Evolutionary conservation across 1,140 invertebrate species (phyloP), one percentile per base, ranked within the genome.

Genomic region (Elysia chlorotica): DNA sequence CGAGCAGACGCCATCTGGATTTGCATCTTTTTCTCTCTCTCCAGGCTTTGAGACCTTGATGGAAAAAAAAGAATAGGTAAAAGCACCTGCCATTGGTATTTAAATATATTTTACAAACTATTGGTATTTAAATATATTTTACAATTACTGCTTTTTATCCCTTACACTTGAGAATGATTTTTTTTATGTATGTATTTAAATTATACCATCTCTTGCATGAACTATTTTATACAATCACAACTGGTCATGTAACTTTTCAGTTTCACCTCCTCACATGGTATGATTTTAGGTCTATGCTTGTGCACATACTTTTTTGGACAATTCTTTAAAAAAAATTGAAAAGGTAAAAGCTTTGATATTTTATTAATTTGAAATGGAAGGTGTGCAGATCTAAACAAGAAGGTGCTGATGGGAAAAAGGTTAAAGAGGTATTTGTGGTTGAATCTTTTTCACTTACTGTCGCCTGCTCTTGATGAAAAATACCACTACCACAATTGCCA

Each of bases 1-100:
- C 76, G 65, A 30, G 74, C 70, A 19, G 74, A 75, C 10, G 76
- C 70, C 71, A 78, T 71, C 57, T 75, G 74, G 30, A 73, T 74
- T 53, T 75, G 65, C 17, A 68, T 74, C 41, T 74, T 74, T 36
- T 73, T 73, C 61, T 75, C 73, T 25, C 71, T 69, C 61, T 75
- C 76, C n/a, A 68, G 65, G 59, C 57, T 73, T 61, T 53, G 54
- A 21, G 57, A 73, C 65, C 74, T 75, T 62, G 41, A 14, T 14
- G 41, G 41, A 48, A 48, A 48, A 48, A 48, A n/a, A 10, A 48
- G n/a, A 48, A 10, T n/a, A 48, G 10, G n/a, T n/a, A 48, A 48
- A n/a, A 48, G 41, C 41, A 48, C 41, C 41, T 48, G 41, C 41
- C 41, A 48, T n/a, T 48, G 10, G n/a, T n/a, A 48, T 48, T n/a